These are phyloP conservation scores for Podabrus alpinus DNA, from an alignment of 2,888 invertebrate species.

Conservation along the genomic window DNA sequence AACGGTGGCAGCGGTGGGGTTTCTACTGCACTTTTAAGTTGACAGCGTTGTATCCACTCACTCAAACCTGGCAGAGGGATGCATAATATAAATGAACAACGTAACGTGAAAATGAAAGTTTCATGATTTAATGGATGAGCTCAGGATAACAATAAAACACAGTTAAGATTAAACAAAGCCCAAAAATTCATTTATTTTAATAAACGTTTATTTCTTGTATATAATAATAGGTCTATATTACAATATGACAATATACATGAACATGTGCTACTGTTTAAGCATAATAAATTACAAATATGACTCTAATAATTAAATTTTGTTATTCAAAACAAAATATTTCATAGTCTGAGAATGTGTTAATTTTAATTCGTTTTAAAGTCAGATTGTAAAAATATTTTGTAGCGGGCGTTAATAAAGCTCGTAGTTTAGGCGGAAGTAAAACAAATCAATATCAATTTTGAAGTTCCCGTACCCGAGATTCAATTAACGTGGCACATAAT, in stretches of 20 bases:
- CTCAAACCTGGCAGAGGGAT: not conserved
- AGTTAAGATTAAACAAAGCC: not conserved
- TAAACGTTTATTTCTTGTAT: slow-evolving; percentile 50
- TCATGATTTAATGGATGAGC: not conserved
- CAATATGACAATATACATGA: slow-evolving; percentile 54
- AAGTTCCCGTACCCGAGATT: slow-evolving; percentile 20
- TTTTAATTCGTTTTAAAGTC: slow-evolving; percentile 11
- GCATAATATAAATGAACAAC: not conserved
- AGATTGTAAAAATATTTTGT: slow-evolving; percentile 10
- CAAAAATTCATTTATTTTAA: slow-evolving; percentile 35
- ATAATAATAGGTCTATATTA: slow-evolving; percentile 47
- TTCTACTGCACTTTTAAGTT: not conserved
- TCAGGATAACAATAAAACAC: not conserved
- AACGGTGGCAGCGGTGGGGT: not conserved
- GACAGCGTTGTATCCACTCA: not conserved
- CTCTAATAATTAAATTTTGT: slow-evolving; percentile 33
- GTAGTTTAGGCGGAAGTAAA: slow-evolving; percentile 20
- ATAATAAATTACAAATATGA: slow-evolving; percentile 41
- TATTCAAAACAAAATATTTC: slow-evolving; percentile 32
- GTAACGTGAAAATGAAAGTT: not conserved
- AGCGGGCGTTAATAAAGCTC: slow-evolving; percentile 10
- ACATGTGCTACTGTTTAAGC: slow-evolving; percentile 48
- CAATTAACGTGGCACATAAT: slow-evolving; percentile 28
- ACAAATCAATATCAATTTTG: slow-evolving; percentile 29
- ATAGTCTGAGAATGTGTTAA: slow-evolving; percentile 36